These are phyloP conservation scores for Galerucella nymphaeae DNA, from an alignment of 2,888 invertebrate genomes.

Conservation along the genomic window DNA sequence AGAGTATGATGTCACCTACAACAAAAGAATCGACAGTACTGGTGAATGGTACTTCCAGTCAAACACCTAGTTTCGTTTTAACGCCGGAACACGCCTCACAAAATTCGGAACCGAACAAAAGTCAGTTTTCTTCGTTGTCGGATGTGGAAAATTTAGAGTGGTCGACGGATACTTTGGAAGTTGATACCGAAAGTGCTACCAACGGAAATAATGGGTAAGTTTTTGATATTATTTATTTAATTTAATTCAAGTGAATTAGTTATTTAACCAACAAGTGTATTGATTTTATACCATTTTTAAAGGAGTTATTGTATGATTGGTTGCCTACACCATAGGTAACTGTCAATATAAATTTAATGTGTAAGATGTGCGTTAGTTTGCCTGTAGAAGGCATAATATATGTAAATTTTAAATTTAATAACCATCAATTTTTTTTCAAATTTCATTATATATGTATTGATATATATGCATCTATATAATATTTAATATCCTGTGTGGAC, in stretches of 20 bases:
- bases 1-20: slow-evolving; percentile 49
- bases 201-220: slow-evolving; percentile 40
- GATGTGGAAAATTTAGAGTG: slow-evolving; percentile 87
- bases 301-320: too few relatives aligned
- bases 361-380: too few relatives aligned
- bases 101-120: slow-evolving; percentile 54
- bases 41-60: slow-evolving; percentile 36
- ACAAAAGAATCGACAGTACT: slow-evolving; percentile 40
- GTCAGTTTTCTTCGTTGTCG: slow-evolving; percentile 72
- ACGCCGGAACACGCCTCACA: slow-evolving; percentile 38
- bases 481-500: background rate
- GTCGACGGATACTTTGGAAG: slow-evolving; percentile 69
- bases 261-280: too few relatives aligned
- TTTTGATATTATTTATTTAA: background rate
- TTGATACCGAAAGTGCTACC: slow-evolving; percentile 64
- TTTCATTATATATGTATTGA: too few relatives aligned
- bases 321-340: too few relatives aligned
- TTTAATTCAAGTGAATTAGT: too few relatives aligned
- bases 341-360: too few relatives aligned
- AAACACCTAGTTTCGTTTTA: slow-evolving; percentile 43
- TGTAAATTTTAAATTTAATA: too few relatives aligned
- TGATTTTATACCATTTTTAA: too few relatives aligned
- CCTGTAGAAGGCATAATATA: too few relatives aligned
- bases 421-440: too few relatives aligned
- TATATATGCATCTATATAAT: background rate